Conservation (phyloP, 2,888 invertebrate genomes). For the Zygaena filipendulae region DNA sequence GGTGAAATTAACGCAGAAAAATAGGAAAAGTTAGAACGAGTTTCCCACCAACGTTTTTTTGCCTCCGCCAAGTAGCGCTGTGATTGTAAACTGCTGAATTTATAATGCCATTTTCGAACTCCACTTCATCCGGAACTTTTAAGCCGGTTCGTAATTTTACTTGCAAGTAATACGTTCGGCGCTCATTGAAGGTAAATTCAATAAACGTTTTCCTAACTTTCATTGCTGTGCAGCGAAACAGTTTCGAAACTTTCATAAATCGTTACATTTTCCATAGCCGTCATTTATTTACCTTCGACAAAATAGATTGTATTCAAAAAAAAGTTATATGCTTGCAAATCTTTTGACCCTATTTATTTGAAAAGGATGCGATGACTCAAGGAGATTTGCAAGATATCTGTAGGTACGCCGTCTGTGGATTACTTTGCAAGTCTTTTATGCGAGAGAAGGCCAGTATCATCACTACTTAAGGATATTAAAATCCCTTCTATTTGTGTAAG, state of each 20-base stretch:
- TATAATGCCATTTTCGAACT: conserved; percentile 68
- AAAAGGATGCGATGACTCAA: conserved; percentile 65
- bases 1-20: conserved; percentile 55
- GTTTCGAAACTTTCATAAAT: no score
- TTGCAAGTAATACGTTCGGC: conserved; percentile 41
- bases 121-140: conserved; percentile 62
- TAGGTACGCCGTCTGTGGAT: conserved; percentile 58
- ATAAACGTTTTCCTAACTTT: no score
- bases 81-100: conserved; percentile 68
- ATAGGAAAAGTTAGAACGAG: conserved; percentile 69
- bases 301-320: not conserved
- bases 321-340: no score
- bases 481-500: conserved; percentile 61
- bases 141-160: conserved; percentile 56
- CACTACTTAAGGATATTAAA: conserved; percentile 69
- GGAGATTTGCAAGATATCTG: conserved; percentile 62
- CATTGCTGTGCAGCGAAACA: no score
- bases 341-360: conserved; percentile 61
- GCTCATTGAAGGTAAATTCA: conserved; percentile 27
- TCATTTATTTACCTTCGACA: no score
- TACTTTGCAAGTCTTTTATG: conserved; percentile 67
- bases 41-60: conserved; percentile 58
- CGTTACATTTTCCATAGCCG: no score
- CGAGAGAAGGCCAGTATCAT: conserved; percentile 53
- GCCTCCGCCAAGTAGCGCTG: conserved; percentile 56